These are phyloP conservation scores for Empidonax alnorum DNA, from an alignment of 2,113 vertebrate genomes.

Conservation along the genomic window DNA sequence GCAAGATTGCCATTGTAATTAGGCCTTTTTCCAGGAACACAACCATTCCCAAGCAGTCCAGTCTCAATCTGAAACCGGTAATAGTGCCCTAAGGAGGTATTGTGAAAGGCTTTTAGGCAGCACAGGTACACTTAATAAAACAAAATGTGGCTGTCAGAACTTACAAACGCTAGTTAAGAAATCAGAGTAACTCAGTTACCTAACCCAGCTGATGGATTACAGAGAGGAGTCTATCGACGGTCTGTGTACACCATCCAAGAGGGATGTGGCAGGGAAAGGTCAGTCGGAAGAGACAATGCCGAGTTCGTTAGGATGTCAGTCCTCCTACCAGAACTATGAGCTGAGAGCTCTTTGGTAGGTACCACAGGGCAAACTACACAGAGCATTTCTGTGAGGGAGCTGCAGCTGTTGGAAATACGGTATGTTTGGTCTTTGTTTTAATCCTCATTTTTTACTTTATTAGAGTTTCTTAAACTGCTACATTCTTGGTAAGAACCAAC, in stretches of 20 bases:
- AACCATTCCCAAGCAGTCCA: neutral
- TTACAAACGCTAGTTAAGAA: neutral
- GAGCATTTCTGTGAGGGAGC: neutral
- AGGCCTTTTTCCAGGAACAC: neutral
- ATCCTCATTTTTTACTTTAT: neutral
- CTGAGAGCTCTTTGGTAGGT: neutral
- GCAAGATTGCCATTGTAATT: neutral
- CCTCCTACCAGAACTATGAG: neutral
- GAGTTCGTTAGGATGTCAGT: neutral
- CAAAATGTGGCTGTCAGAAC: neutral
- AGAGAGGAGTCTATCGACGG: accelerated
- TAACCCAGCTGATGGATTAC: neutral
- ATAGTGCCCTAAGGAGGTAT: neutral
- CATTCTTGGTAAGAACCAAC: neutral
- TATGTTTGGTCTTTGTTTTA: neutral
- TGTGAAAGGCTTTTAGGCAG: neutral
- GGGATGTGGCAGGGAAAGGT: neutral
- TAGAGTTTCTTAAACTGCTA: neutral
- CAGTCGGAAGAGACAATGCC: accelerated
- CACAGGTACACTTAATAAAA: constrained; percentile 2
- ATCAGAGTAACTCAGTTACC: neutral
- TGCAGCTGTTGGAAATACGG: neutral
- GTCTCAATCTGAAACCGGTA: neutral
- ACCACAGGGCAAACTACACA: neutral
- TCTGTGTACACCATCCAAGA: neutral